These are phyloP conservation scores for Anser cygnoides DNA, from an alignment of 2,113 vertebrate species.

Conservation along the genomic window DNA sequence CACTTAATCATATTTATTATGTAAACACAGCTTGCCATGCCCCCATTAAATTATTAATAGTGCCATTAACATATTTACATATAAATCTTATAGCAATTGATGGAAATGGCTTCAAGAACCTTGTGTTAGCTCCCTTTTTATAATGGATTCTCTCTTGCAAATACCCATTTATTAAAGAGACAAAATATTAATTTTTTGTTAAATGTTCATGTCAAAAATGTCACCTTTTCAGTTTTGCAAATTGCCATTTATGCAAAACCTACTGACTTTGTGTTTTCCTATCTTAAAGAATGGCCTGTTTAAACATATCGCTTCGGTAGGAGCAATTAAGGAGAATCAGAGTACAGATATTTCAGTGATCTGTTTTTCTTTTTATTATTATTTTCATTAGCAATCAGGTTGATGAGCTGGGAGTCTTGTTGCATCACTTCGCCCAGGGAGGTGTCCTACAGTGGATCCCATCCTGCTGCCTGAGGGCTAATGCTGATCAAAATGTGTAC, in stretches of 20 bases:
- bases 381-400: not conserved
- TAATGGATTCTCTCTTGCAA: slow-evolving; percentile 63
- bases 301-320: slow-evolving; percentile 12
- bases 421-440: not conserved
- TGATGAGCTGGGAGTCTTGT: not conserved
- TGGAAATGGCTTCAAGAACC: slow-evolving; percentile 66
- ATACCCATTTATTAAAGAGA: slow-evolving; percentile 63
- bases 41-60: slow-evolving; percentile 78
- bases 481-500: not conserved
- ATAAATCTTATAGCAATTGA: slow-evolving; percentile 76
- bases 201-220: slow-evolving; percentile 59
- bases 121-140: slow-evolving; percentile 31
- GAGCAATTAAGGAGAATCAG: slow-evolving; percentile 19
- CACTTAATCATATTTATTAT: slow-evolving; percentile 80
- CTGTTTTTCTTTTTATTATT: not conserved
- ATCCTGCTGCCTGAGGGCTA: not conserved
- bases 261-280: slow-evolving; percentile 9
- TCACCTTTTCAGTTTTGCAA: slow-evolving; percentile 60
- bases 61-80: slow-evolving; percentile 79
- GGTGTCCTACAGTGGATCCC: not conserved
- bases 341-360: not conserved
- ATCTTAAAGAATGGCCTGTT: slow-evolving; percentile 28
- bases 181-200: slow-evolving; percentile 68
- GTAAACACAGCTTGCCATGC: slow-evolving; percentile 77
- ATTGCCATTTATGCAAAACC: slow-evolving; percentile 49